phyloP scores from a whole-genome alignment of 2,113 vertebrate species.

The Gorsachius goisagi region DNA sequence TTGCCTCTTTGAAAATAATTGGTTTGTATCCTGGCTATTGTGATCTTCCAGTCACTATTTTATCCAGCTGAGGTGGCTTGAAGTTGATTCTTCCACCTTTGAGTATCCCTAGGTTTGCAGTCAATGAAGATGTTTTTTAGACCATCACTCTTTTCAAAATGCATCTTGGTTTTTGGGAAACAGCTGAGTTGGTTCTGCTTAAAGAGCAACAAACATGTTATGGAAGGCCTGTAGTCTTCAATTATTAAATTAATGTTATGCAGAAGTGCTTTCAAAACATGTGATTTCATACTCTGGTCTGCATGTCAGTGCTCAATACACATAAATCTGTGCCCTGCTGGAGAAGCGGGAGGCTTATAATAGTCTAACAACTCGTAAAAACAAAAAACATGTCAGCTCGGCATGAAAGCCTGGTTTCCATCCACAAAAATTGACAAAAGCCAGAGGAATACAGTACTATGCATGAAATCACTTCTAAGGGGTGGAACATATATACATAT shows the following conservation, averaged over 20 bases:
- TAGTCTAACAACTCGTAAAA: constrained; percentile 6
- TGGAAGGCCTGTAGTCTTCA: not conserved
- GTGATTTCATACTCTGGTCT: constrained; percentile 14
- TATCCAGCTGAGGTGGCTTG: not conserved
- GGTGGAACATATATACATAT: not conserved
- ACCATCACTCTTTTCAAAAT: not conserved
- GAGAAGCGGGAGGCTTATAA: constrained; percentile 2
- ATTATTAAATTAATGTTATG: not conserved
- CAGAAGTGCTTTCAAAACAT: constrained; percentile 13
- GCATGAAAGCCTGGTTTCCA: constrained; percentile 35
- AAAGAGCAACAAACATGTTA: not conserved
- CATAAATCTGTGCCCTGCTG: not conserved
- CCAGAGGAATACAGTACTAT: not conserved
- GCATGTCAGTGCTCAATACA: not conserved
- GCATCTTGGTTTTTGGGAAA: not conserved
- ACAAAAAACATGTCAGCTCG: not conserved
- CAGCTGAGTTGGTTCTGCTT: not conserved
- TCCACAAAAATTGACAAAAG: constrained; percentile 28
- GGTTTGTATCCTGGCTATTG: not conserved
- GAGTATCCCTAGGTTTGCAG: not conserved
- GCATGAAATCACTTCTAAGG: not conserved
- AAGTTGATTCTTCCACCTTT: not conserved
- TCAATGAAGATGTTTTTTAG: not conserved
- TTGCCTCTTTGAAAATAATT: not conserved
- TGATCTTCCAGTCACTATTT: not conserved